phyloP scores from a whole-genome alignment of 2,888 invertebrate genomes.

The Parnassius smintheus region DNA sequence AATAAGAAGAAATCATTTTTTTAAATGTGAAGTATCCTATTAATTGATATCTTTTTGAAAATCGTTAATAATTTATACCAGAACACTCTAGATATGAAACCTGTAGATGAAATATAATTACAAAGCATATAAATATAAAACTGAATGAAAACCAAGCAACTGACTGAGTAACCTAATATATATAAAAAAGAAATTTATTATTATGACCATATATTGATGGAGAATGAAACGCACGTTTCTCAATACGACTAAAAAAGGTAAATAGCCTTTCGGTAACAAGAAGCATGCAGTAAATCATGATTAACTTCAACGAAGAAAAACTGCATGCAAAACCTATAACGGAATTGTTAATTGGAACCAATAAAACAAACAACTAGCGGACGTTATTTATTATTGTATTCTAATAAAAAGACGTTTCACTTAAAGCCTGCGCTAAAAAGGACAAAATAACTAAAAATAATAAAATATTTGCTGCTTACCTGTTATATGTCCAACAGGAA shows the following conservation, averaged over 20 bases:
- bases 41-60: too few species aligned
- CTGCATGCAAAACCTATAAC: slow-evolving; percentile 2
- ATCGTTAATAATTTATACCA: too few species aligned
- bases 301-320: slow-evolving; percentile 29
- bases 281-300: slow-evolving; percentile 18
- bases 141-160: too few species aligned
- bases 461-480: slow-evolving; percentile 47
- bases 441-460: background rate
- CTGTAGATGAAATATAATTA: too few species aligned
- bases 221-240: slow-evolving; percentile 1
- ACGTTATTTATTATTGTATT: background rate
- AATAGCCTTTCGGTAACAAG: slow-evolving; percentile 22
- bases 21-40: too few species aligned
- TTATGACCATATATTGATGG: slow-evolving; percentile 8
- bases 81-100: too few species aligned
- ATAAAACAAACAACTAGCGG: slow-evolving; percentile 4
- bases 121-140: too few species aligned
- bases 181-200: slow-evolving; percentile 7
- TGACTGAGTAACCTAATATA: background rate
- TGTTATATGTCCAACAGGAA: slow-evolving; percentile 74
- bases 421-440: background rate
- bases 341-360: background rate
- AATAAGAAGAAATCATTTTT: too few species aligned
- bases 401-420: background rate
- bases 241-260: slow-evolving; percentile 20